A percentile compares a stretch with the other conserved stretches of the same genome.
These are phyloP conservation scores for Sakesphorus luctuosus DNA, from an alignment of 2,113 vertebrate genomes.

Conservation along the genomic window DNA sequence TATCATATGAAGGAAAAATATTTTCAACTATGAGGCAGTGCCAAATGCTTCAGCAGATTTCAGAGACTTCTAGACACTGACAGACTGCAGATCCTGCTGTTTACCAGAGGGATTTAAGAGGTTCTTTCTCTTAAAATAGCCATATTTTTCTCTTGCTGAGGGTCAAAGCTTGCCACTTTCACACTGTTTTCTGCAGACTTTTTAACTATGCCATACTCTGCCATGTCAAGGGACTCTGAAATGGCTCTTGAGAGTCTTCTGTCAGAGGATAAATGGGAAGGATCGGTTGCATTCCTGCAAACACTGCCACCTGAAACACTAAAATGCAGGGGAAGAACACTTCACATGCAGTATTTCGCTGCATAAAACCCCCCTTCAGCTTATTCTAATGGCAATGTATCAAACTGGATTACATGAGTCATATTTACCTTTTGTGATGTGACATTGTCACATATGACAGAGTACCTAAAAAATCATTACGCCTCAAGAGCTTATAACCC, in stretches of 20 bases:
- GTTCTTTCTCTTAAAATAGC: slow-evolving; percentile 32
- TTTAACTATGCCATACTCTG: background rate
- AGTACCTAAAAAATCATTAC: background rate
- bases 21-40: slow-evolving; percentile 12
- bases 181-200: background rate
- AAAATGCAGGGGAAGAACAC: background rate
- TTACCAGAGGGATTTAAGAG: slow-evolving; percentile 54
- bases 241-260: slow-evolving; percentile 8
- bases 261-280: background rate
- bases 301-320: background rate
- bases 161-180: slow-evolving; percentile 32
- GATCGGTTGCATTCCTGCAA: background rate
- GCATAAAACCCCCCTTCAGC: background rate
- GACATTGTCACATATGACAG: slow-evolving; percentile 7
- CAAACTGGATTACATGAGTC: slow-evolving; percentile 14
- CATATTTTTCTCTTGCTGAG: slow-evolving; percentile 31
- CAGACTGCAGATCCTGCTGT: slow-evolving; percentile 52
- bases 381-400: background rate
- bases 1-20: background rate
- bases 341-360: background rate
- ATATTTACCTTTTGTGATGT: slow-evolving; percentile 8
- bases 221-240: background rate
- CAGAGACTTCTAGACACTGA: background rate
- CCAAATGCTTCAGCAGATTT: slow-evolving; percentile 65
- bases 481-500: background rate